Base-by-base conservation (phyloP, 2,113 vertebrate genomes). In the Corythornis vintsioides region DNA sequence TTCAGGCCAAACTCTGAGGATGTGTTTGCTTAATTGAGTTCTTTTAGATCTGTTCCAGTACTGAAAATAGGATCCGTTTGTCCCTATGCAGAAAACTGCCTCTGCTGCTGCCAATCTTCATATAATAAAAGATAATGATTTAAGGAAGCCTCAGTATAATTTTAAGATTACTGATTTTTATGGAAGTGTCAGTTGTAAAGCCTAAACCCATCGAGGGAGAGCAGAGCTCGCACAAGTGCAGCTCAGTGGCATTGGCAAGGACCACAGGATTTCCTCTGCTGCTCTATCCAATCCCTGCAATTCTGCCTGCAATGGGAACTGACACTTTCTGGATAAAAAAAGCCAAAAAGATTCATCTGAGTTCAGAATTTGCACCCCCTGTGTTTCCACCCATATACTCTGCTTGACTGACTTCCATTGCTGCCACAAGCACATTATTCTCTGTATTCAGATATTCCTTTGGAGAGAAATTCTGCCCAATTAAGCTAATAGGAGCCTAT, bases 21-120 rank as follows among this genome's bases (percentile, higher is more conserved):
- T 74, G 85, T 89, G 81, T 88, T 93, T 95, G 91, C 75, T 92
- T 93, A 94, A 94, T 93, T 91, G 93, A 91, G 94, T 76, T 64
- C 57, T 11, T 88, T 88, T 33, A 89, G 78, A 60, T 71, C 89
- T 56, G 64, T 87, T 93, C 87, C 94, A 92, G 82, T 7, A 74
- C 65, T 80, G 89, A 89, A 87, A 93, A 74, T 65, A 50, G 76
- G 55, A 93, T 71, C 60, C 53, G 74, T 90, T 89, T 85, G 87
- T 89, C 67, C 56, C 33, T 24, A 3, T 1, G 6, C 64, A 89
- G 72, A 43, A 71, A 95, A 67, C 89, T 33, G 56, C 67, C 43
- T 76, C 43, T 1, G 0, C n/a, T 22, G 60, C 75, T 93, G 95
- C 94, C 95, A 96, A 42, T 0, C 2, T 48, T 77, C 43, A 0